phyloP scores from a whole-genome alignment of 2,888 invertebrate species.

The Eupithecia centaureata region DNA sequence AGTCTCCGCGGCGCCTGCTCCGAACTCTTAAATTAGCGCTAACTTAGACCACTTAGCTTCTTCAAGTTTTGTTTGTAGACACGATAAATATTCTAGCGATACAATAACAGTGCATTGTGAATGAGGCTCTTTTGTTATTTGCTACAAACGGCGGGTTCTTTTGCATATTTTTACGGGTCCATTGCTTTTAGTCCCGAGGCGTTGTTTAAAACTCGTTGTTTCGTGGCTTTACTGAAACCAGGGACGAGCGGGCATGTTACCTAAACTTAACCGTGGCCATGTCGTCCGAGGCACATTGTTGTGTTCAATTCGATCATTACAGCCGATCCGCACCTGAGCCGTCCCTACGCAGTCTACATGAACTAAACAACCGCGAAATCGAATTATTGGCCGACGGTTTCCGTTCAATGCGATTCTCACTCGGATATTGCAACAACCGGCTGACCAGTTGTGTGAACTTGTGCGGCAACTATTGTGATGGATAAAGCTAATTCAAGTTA shows the following conservation, averaged over 20 bases:
- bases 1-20: conserved; percentile 61
- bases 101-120: conserved; percentile 68
- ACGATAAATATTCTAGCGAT: conserved; percentile 76
- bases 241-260: conserved; percentile 7
- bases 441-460: conserved; percentile 22
- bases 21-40: conserved; percentile 81
- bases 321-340: conserved; percentile 68
- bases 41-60: conserved; percentile 81
- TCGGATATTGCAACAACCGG: conserved; percentile 22
- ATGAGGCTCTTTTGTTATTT: conserved; percentile 56
- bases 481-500: conserved; percentile 17
- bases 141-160: conserved; percentile 49
- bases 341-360: conserved; percentile 60
- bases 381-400: conserved; percentile 73
- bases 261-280: conserved; percentile 27
- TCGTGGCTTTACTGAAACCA: background rate
- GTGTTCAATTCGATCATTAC: conserved; percentile 69
- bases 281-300: conserved; percentile 46
- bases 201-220: conserved; percentile 16
- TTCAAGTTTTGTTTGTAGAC: conserved; percentile 80
- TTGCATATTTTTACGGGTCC: conserved; percentile 13
- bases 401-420: conserved; percentile 66
- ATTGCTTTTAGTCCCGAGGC: conserved; percentile 6
- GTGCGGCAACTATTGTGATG: conserved; percentile 22
- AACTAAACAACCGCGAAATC: conserved; percentile 79